phyloP scores from a whole-genome alignment of 2,113 vertebrate genomes.

The Vireo altiloquus region DNA sequence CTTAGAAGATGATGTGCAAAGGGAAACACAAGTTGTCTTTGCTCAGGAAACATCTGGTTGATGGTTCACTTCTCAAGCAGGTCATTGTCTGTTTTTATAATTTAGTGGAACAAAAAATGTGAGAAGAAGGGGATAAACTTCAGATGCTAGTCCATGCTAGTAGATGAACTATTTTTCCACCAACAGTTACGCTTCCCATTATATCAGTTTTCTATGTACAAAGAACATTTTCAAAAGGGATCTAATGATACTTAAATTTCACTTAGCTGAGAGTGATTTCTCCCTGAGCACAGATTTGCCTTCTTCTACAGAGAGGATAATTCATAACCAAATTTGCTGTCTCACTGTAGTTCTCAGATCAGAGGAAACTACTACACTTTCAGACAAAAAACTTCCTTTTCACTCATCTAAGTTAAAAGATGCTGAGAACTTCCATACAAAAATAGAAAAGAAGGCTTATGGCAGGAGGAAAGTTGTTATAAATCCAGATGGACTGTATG shows the following conservation, averaged over 20 bases:
- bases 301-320: background rate
- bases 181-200: background rate
- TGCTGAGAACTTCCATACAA: background rate
- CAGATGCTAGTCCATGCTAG: background rate
- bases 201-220: background rate
- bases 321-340: background rate
- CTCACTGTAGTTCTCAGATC: background rate
- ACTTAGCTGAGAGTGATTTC: background rate
- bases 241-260: background rate
- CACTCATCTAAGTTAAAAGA: background rate
- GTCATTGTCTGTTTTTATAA: constrained; percentile 54
- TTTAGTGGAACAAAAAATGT: constrained; percentile 63
- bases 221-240: background rate
- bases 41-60: constrained; percentile 82
- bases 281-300: background rate
- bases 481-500: background rate
- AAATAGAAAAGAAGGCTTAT: background rate
- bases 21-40: constrained; percentile 70
- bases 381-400: background rate
- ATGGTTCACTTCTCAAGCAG: constrained; percentile 58
- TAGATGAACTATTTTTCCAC: background rate
- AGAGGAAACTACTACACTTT: background rate
- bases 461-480: background rate
- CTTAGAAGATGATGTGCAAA: constrained; percentile 66
- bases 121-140: constrained; percentile 50